Evolutionary conservation across 2,113 vertebrate genomes (phyloP).

Genomic region (Phoenicopterus ruber): DNA sequence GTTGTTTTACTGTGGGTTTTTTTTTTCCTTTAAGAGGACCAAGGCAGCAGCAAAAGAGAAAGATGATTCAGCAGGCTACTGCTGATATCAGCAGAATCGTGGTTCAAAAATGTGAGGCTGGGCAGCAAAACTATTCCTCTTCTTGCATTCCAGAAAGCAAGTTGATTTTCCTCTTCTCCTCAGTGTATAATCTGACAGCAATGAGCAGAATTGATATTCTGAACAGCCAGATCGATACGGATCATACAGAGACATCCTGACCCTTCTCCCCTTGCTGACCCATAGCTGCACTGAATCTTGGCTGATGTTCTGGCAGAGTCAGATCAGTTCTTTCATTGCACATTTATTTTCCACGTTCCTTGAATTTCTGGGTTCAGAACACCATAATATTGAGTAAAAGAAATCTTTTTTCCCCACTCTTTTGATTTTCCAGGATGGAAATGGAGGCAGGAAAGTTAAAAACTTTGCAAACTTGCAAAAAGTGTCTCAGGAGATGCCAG

Average conservation of each 20-base stretch:
- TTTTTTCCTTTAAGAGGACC: not conserved
- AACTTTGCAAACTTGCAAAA: not conserved
- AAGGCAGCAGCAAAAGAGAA: not conserved
- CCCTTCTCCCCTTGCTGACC: not conserved
- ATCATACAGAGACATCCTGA: not conserved
- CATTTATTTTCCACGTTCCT: not conserved
- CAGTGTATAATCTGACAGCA: not conserved
- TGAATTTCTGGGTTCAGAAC: not conserved
- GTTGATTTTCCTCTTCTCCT: not conserved
- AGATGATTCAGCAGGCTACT: constrained; percentile 20
- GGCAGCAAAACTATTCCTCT: constrained; percentile 1
- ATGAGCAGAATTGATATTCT: not conserved
- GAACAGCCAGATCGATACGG: not conserved
- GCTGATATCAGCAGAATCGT: not conserved
- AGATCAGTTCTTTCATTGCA: not conserved
- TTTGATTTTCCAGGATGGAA: not conserved
- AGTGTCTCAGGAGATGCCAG: not conserved
- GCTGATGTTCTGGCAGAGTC: not conserved
- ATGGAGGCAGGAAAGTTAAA: not conserved
- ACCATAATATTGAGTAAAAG: not conserved
- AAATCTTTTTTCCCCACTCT: not conserved
- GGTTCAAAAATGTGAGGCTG: constrained; percentile 36
- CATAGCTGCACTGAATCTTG: not conserved
- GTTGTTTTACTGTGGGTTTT: not conserved
- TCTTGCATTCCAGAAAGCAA: not conserved